These are phyloP conservation scores for Zaprionus ornatus DNA, from an alignment of 1,140 invertebrate species.

Conservation along the genomic window DNA sequence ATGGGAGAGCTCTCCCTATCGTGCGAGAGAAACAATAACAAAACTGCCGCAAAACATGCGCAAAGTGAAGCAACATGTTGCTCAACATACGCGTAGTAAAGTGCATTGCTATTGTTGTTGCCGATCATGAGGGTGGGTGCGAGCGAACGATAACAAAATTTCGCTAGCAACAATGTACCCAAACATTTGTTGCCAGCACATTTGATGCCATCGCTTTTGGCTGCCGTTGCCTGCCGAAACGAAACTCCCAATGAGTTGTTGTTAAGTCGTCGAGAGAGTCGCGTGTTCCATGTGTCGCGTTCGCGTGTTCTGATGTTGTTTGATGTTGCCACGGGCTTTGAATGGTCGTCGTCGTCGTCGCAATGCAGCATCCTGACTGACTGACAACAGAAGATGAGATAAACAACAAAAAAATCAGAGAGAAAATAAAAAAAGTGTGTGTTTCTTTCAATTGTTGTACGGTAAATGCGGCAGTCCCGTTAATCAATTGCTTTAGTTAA, in stretches of 20 bases:
- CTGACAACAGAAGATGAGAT: constrained; percentile 45
- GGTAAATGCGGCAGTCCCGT: constrained; percentile 24
- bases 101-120: constrained; percentile 6
- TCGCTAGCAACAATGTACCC: background rate
- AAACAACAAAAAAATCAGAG: constrained; percentile 9
- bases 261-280: constrained; percentile 47
- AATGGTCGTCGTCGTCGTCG: constrained; percentile 38
- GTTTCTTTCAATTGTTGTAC: constrained; percentile 15
- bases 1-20: background rate
- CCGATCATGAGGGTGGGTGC: constrained; percentile 2
- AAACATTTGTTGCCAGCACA: constrained; percentile 7
- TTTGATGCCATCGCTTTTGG: background rate
- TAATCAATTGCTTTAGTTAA: constrained; percentile 36
- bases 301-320: constrained; percentile 41
- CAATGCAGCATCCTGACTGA: constrained; percentile 32
- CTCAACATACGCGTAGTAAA: background rate
- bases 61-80: constrained; percentile 31
- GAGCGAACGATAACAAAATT: background rate
- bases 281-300: constrained; percentile 45
- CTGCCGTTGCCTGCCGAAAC: constrained; percentile 17
- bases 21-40: constrained; percentile 38
- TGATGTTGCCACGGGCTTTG: constrained; percentile 48
- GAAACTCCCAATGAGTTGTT: constrained; percentile 49
- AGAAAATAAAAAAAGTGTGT: constrained; percentile 32
- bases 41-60: constrained; percentile 16